phyloP scores from a whole-genome alignment of 2,888 invertebrate species.

The Drosophila phalerata region DNA sequence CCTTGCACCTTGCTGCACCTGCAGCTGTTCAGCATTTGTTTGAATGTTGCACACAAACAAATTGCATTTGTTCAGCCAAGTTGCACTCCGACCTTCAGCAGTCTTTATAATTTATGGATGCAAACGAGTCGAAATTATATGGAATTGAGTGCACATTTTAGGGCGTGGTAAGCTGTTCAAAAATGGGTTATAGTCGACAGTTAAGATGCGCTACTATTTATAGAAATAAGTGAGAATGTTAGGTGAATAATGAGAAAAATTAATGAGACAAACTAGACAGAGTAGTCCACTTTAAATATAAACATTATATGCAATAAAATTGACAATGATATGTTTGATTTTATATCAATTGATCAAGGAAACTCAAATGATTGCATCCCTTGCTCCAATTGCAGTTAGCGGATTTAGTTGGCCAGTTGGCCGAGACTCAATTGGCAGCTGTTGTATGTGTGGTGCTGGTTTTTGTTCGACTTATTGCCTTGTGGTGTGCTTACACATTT shows the following conservation, averaged over 20 bases:
- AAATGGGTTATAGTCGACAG: slow-evolving; percentile 22
- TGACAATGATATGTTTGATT: not conserved
- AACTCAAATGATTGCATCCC: slow-evolving; percentile 1
- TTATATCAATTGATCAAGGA: not conserved
- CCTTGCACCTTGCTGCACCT: slow-evolving; percentile 38
- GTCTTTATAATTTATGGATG: slow-evolving; percentile 58
- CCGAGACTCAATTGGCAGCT: slow-evolving; percentile 35
- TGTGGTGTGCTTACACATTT: slow-evolving; percentile 31
- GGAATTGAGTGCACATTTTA: slow-evolving; percentile 54
- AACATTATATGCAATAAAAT: not conserved
- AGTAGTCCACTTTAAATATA: too few species aligned
- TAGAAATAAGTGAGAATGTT: not conserved
- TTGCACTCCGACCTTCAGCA: slow-evolving; percentile 58
- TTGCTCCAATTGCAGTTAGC: slow-evolving; percentile 29
- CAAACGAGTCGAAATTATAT: slow-evolving; percentile 59
- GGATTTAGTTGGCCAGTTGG: slow-evolving; percentile 49
- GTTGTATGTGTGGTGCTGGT: slow-evolving; percentile 21
- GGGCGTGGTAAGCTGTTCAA: slow-evolving; percentile 43
- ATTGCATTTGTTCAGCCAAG: slow-evolving; percentile 44
- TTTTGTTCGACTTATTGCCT: slow-evolving; percentile 31
- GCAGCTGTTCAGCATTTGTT: slow-evolving; percentile 30
- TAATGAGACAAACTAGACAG: too few species aligned
- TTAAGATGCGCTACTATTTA: slow-evolving; percentile 30
- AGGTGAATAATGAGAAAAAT: too few species aligned
- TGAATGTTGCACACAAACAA: slow-evolving; percentile 35